Conservation (phyloP, 2,888 invertebrate species). For the Abscondita cerata region DNA sequence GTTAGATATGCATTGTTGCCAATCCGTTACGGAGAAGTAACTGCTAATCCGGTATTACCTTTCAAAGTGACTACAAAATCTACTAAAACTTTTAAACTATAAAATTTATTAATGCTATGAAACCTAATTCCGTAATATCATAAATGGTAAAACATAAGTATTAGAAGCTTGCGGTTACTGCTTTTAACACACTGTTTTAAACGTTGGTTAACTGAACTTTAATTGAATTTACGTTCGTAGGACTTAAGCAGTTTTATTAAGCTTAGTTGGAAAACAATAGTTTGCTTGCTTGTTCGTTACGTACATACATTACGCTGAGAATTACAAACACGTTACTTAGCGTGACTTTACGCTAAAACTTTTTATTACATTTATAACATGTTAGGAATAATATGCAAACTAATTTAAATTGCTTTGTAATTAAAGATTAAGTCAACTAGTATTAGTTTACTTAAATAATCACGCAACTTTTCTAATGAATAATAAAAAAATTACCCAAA, state of each 20-base stretch:
- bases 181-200: conserved; percentile 19
- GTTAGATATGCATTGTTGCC: no score
- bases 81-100: conserved; percentile 20
- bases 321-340: background rate
- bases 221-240: conserved; percentile 25
- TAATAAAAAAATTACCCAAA: no score
- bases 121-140: conserved; percentile 21
- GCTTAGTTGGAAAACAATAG: conserved; percentile 6
- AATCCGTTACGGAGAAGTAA: no score
- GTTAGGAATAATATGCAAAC: no score
- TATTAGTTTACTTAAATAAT: no score
- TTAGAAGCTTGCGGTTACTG: conserved; percentile 23
- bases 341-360: background rate
- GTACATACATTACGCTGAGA: background rate
- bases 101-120: conserved; percentile 29
- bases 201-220: conserved; percentile 23
- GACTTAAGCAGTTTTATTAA: conserved; percentile 5
- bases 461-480: no score
- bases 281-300: background rate
- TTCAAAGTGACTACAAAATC: conserved; percentile 19
- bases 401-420: no score
- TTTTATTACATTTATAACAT: no score
- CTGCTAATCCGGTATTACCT: no score
- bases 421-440: no score
- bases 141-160: conserved; percentile 25